Evolutionary conservation across 2,888 invertebrate genomes (phyloP), one percentile per base, ranked within the genome.

Genomic region (Lasius fuliginosus): DNA sequence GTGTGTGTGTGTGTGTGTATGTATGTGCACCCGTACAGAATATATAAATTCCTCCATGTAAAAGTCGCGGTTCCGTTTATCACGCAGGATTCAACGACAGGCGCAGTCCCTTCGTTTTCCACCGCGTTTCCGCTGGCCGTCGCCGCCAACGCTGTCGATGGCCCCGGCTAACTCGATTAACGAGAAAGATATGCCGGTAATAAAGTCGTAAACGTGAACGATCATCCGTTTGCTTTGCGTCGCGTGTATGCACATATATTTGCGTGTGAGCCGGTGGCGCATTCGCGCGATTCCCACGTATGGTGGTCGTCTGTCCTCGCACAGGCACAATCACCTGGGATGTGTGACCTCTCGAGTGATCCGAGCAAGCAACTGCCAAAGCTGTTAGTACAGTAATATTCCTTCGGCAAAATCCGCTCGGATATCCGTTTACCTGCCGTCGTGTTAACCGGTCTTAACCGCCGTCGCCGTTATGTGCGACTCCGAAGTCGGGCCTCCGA

Each of bases 311-410:
- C 60, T 68, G 67, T 76, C 67, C 68, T 40, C 68, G 56, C n/a
- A 12, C 64, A 74, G 46, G 65, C 42, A 65, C 11, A 33, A 42
- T 30, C 73, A 67, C 49, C 49, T 23, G 30, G 56, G 58, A 69
- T 77, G 8, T 53, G 53, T 8, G n/a, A 36, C 36, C 36, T 36
- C 36, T 0, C 74, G 75, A 82, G 82, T 79, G 74, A 56, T 67
- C 76, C 76, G 82, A 86, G 83, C 81, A 87, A 86, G 86, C 84
- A 86, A 67, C 71, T 82, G 56, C 53, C 53, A 83, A 83, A 77
- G 73, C 85, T 82, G 86, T 91, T 89, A 79, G 87, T 85, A 85
- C 83, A 86, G 86, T 87, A 88, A 89, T 89, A 88, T 89, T 90
- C 89, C 88, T 83, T 88, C 73, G 83, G 84, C 87, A 84, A 90